Evolutionary conservation across 2,113 vertebrate species (phyloP).

Genomic region (Genyomyrus donnyi): DNA sequence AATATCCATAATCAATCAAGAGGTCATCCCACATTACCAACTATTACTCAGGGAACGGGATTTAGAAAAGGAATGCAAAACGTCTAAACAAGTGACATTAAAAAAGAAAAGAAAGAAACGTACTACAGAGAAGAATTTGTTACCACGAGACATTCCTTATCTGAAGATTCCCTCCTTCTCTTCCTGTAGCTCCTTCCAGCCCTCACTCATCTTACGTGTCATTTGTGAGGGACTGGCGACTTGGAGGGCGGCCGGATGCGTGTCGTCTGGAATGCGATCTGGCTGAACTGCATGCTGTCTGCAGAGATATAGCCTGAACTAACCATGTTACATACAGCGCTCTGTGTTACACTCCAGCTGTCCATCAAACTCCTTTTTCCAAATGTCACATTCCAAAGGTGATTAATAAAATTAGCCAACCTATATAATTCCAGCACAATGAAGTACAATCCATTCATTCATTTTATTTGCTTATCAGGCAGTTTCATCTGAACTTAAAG

Average conservation of each 20-base stretch:
- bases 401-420: neutral
- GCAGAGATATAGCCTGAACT: neutral
- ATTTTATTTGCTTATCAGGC: slow-evolving; percentile 15
- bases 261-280: neutral
- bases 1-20: neutral
- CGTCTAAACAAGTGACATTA: neutral
- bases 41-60: neutral
- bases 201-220: neutral
- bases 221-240: neutral
- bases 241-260: neutral
- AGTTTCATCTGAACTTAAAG: neutral
- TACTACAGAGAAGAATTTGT: neutral
- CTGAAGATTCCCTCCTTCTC: neutral
- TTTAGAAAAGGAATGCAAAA: neutral
- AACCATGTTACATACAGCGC: neutral
- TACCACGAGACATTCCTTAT: neutral
- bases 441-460: neutral
- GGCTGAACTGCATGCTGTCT: neutral
- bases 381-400: neutral
- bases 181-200: neutral
- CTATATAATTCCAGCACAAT: neutral
- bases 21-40: neutral
- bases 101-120: neutral
- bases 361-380: neutral
- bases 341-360: neutral